A percentile compares a stretch with the other conserved stretches of the same genome.
Evolutionary conservation across 2,113 vertebrate genomes (phyloP).

Genomic region (Promerops cafer): DNA sequence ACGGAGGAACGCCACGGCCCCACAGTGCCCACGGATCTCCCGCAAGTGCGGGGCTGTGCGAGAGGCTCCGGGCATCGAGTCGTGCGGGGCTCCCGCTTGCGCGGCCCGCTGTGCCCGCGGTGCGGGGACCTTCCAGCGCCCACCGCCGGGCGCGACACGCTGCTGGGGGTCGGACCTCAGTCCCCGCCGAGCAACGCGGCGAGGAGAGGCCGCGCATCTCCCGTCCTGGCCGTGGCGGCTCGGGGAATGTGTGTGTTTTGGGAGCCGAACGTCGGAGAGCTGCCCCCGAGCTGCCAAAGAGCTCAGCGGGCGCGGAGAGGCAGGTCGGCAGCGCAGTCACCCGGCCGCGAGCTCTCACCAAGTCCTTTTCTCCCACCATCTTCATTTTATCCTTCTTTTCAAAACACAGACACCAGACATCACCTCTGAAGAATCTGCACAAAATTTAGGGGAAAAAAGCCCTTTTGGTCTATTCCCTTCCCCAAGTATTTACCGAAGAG

Average conservation of each 20-base stretch:
- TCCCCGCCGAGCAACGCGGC: too few relatives aligned
- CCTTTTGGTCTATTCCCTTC: background rate
- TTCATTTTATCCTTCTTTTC: background rate
- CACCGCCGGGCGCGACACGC: background rate
- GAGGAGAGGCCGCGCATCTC: too few relatives aligned
- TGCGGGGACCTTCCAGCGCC: background rate
- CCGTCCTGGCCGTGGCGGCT: too few relatives aligned
- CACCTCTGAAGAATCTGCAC: background rate
- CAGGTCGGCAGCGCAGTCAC: background rate
- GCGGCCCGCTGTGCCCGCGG: too few relatives aligned
- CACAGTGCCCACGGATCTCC: rapidly evolving
- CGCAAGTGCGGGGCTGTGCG: rapidly evolving
- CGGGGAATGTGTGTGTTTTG: background rate
- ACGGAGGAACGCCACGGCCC: rapidly evolving
- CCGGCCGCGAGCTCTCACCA: rapidly evolving
- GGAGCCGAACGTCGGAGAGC: background rate
- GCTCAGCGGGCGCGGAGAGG: background rate
- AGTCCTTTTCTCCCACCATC: background rate
- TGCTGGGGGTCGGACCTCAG: rapidly evolving
- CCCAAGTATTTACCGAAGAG: background rate
- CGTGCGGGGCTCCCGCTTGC: background rate
- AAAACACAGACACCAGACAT: background rate
- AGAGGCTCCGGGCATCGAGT: rapidly evolving
- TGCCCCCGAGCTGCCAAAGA: background rate
- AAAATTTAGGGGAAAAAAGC: background rate